Evolutionary conservation across 2,888 invertebrate species (phyloP), one percentile per base, ranked within the genome.

Genomic region (Sussaba pulchella): DNA sequence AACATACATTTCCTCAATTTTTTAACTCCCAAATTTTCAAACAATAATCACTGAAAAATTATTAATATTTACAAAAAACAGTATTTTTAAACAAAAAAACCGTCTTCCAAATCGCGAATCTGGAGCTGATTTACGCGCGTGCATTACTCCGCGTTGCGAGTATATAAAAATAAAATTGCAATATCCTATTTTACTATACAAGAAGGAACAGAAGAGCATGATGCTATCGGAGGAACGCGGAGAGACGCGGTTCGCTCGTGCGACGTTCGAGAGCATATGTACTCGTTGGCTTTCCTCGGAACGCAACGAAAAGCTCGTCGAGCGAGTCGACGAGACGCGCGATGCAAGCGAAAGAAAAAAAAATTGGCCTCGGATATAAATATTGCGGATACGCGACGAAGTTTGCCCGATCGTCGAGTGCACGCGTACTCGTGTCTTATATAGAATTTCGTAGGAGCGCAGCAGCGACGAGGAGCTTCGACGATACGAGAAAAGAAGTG

Each of bases 401-500:
- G 2, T 0, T 17, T 57, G 31, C 31, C 8, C 26, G 8, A 54
- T 31, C 36, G 2, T 17, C 6, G 21, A 69, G 12, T 41, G 39
- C 39, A 52, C 50, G 17, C 36, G 36, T 52, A 21, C 59, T 26
- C 61, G 26, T 47, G 17, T 24, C 14, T 52, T 21, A 10, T 50
- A 31, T 39, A 54, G 9, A 54, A 31, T 31, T 54, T 36, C 63
- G 69, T 54, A 64, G 63, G 43, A 26, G 74, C 24, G 10, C n/a
- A 21, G 24, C 12, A 47, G 39, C 10, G 26, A 5, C 10, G 10
- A 17, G 61, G 17, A 6, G 75, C 69, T 26, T 64, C 21, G 45
- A 39, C 21, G 64, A 64, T 43, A 54, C 59, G 59, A 36, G 54
- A 63, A 70, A 50, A 69, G 64, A 63, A 47, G 64, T 70, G 69